phyloP scores from a whole-genome alignment of 2,113 vertebrate species.

The Malurus melanocephalus region DNA sequence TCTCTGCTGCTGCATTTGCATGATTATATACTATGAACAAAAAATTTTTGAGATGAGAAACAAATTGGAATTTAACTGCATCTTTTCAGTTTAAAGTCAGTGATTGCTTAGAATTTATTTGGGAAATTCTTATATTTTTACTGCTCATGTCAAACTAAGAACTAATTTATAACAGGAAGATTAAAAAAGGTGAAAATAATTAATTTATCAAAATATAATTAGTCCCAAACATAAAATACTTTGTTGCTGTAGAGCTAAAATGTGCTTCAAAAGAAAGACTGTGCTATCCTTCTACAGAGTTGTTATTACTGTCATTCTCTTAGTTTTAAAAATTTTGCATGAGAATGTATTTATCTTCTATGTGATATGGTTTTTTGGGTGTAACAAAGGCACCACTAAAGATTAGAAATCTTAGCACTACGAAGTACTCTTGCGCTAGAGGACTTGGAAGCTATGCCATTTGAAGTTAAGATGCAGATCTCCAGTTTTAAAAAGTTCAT shows the following conservation, averaged over 20 bases:
- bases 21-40: neutral
- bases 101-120: neutral
- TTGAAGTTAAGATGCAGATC: neutral
- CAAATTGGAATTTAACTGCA: neutral
- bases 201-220: neutral
- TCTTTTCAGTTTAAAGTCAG: neutral
- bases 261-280: neutral
- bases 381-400: neutral
- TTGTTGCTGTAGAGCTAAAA: neutral
- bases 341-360: neutral
- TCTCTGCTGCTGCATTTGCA: neutral
- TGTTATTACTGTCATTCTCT: neutral
- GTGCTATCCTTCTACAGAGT: neutral
- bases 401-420: neutral
- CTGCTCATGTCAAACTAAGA: neutral
- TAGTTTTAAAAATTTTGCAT: neutral
- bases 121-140: neutral
- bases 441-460: neutral
- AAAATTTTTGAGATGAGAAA: neutral
- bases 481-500: neutral
- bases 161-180: neutral
- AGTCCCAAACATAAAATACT: neutral
- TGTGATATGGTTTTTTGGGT: fast-evolving
- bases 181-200: neutral
- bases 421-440: neutral